Base-by-base conservation (phyloP, 2,113 vertebrate genomes). In the Sterna hirundo region DNA sequence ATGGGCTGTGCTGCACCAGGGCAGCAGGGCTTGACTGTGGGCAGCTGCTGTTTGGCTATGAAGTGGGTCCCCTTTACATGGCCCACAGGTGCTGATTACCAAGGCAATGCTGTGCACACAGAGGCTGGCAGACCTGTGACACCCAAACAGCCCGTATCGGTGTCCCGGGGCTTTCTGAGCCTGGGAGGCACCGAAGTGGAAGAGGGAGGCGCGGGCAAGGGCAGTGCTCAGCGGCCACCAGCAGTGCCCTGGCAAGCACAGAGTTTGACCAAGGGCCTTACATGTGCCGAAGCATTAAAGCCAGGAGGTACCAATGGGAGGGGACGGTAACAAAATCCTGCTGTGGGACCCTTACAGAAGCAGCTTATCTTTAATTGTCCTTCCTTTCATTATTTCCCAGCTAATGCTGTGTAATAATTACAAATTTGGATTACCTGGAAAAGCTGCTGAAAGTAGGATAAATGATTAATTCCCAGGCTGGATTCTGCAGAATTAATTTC, bases 131-230 rank as follows among this genome's bases (percentile, higher is more conserved):
- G 1, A 13, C 19, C 32, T 21, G 26, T 15, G 57, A 26, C 66
- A 47, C 19, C 52, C 51, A 42, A 0, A 10, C 1, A 6, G 14
- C 10, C 57, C 10, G 0, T 11, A 4, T 3, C 3, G 4, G 21
- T 12, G 25, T 19, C 19, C 64, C 1, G 9, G 21, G 44, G 21
- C 79, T 82, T 57, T 22, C n/a, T 17, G 25, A 92, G 27, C 75
- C 30, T 23, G 42, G 74, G 74, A 30, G 40, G 25, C 17, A 6
- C 14, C 5, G 10, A 4, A 4, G 13, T 9, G 51, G 68, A 52
- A n/a, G 19, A 26, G 38, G 30, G 26, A 32, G 32, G n/a, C 3
- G 1, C 0, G 1, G 57, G 44, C 13, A 25, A 34, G 46, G 69
- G 64, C 49, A 64, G 38, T 17, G 74, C 51, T 36, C 23, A 10